Base-by-base conservation (phyloP, 2,113 vertebrate species). In the Perccottus glenii region DNA sequence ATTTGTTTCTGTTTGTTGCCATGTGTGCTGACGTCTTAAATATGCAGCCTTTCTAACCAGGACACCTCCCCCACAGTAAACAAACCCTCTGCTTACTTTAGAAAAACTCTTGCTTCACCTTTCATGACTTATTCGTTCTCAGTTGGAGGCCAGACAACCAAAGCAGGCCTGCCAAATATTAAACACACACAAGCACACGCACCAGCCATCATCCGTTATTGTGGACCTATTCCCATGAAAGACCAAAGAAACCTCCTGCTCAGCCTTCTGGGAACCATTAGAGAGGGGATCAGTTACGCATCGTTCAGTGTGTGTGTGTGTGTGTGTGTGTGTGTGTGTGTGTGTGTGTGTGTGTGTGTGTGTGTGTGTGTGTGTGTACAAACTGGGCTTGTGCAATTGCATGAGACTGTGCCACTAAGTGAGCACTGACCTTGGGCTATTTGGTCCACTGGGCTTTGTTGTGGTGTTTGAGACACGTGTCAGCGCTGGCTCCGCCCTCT, bases 191-290 rank as follows among this genome's bases (percentile, higher is more conserved):
- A 52, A 19, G 45, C 14, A 50, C 70, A 66, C 67, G 70, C 58
- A 77, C 70, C 79, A 38, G 70, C 77, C 67, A 84, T 83, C 87
- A 87, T 87, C 83, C 84, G 85, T 87, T 87, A 81, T 80, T 90
- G 87, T 88, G 76, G 84, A 81, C 83, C 85, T 88, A 84, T 89
- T 90, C 87, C 87, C 87, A 83, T 84, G 86, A 85, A 88, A 88
- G 86, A 85, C 82, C 85, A 86, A 87, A 89, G 86, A 84, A 27
- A 81, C 80, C 84, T 87, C 78, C 74, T 76, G 70, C 85, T 67
- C 51, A 1, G 60, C 82, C 85, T 87, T 89, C 87, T 91, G 88
- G 83, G 85, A 90, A 87, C 84, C 82, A 91, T 91, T 91, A 91
- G 77, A 80, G 81, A 48, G 14, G 62, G 82, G 86, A 88, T 90